Evolutionary conservation across 2,888 invertebrate genomes (phyloP).

Genomic region (Trichogramma dendrolimi): DNA sequence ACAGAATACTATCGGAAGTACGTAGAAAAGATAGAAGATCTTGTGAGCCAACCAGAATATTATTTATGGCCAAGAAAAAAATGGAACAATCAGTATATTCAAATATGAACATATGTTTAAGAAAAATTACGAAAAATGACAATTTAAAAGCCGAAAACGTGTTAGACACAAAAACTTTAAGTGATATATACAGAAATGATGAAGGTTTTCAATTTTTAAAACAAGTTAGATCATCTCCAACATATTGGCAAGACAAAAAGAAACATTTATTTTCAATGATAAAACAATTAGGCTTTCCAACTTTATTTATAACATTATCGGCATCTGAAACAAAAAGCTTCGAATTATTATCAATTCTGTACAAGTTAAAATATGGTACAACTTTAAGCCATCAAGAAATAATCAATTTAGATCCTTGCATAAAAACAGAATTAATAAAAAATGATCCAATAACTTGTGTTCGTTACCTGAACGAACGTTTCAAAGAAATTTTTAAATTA

Average conservation of each 20-base stretch:
- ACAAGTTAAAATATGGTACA: slow-evolving; percentile 15
- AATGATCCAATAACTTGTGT: slow-evolving; percentile 3
- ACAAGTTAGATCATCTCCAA: slow-evolving; percentile 16
- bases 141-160: background rate
- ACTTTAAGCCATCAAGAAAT: slow-evolving; percentile 8
- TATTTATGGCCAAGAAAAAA: slow-evolving; percentile 16
- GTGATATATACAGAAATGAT: slow-evolving; percentile 13
- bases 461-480: background rate
- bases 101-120: slow-evolving; percentile 3
- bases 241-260: slow-evolving; percentile 20
- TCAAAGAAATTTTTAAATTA: slow-evolving; percentile 3
- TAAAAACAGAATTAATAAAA: slow-evolving; percentile 13
- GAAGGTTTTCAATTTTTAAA: slow-evolving; percentile 22
- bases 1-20: slow-evolving; percentile 20
- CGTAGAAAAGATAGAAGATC: slow-evolving; percentile 13
- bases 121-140: background rate
- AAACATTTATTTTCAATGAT: too few species aligned
- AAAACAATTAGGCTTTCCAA: too few species aligned
- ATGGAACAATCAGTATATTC: slow-evolving; percentile 2
- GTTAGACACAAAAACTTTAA: background rate
- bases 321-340: slow-evolving; percentile 19
- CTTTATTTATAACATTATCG: too few species aligned
- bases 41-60: slow-evolving; percentile 11
- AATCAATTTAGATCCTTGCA: slow-evolving; percentile 23
- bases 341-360: slow-evolving; percentile 24